Conservation (phyloP, 2,888 invertebrate genomes). For the Drosophila gaucha region DNA sequence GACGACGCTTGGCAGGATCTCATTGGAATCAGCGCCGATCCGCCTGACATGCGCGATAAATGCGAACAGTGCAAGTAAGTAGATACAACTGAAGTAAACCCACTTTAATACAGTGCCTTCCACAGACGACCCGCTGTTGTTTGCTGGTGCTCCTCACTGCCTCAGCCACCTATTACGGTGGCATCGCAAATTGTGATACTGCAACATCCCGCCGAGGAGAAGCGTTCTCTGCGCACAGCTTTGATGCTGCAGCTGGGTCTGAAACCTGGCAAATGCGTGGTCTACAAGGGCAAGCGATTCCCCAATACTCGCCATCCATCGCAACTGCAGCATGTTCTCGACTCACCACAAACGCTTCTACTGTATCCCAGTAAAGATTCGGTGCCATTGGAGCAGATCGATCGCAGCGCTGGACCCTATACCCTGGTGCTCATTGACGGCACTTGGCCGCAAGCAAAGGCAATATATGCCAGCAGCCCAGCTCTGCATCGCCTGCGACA, state of each 20-base stretch:
- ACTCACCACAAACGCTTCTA: conserved; percentile 87
- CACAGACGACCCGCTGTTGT: conserved; percentile 92
- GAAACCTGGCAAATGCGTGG: conserved; percentile 89
- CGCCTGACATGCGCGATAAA: conserved; percentile 88
- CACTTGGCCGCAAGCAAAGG: conserved; percentile 98
- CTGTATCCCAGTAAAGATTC: conserved; percentile 93
- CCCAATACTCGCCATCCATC: conserved; percentile 86
- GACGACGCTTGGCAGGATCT: conserved; percentile 89
- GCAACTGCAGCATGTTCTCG: conserved; percentile 89
- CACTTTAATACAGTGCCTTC: conserved; percentile 33
- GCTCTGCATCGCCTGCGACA: conserved; percentile 90
- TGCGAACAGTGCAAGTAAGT: conserved; percentile 90
- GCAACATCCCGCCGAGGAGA: conserved; percentile 97
- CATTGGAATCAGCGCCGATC: conserved; percentile 90
- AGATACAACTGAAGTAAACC: background rate
- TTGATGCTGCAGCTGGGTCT: conserved; percentile 94
- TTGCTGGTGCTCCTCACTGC: conserved; percentile 96
- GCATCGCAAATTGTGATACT: conserved; percentile 91
- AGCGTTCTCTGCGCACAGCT: conserved; percentile 94
- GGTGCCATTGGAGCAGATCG: conserved; percentile 87
- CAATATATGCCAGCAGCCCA: conserved; percentile 93
- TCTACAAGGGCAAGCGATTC: conserved; percentile 91
- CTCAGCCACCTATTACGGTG: conserved; percentile 89
- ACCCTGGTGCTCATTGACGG: conserved; percentile 95
- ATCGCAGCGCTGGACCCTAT: conserved; percentile 84